Percentiles rank a stretch among this genome's conserved stretches.
Conservation (phyloP, 53 echinoderm and acorn worm genomes). For the Zoroaster sp. region DNA sequence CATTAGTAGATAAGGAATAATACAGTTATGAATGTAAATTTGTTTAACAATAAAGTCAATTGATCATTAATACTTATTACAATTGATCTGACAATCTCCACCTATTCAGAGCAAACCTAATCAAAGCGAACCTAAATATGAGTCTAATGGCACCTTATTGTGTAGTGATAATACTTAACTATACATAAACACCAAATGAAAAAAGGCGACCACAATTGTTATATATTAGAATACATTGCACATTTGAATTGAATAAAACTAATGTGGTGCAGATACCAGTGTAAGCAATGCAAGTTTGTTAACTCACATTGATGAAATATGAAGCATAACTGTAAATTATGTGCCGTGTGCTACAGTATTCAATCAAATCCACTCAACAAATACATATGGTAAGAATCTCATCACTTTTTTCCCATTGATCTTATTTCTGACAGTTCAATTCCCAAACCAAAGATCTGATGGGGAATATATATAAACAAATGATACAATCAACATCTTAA, state of each 20-base stretch:
- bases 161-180: not conserved
- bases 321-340: not conserved
- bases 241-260: not conserved
- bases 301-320: not conserved
- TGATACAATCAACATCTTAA: too few species aligned
- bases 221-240: not conserved
- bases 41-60: conserved; percentile 34
- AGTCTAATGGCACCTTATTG: not conserved
- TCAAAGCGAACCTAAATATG: conserved; percentile 16
- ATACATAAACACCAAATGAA: not conserved
- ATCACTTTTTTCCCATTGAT: too few species aligned
- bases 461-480: too few species aligned
- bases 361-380: not conserved
- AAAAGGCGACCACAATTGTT: not conserved
- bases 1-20: conserved; percentile 3
- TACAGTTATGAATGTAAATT: conserved; percentile 47
- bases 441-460: not conserved
- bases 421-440: too few species aligned
- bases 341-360: too few species aligned
- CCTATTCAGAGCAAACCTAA: conserved; percentile 13
- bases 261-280: not conserved
- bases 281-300: too few species aligned
- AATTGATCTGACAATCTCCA: conserved; percentile 21
- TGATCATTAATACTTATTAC: conserved; percentile 39
- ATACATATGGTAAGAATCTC: not conserved